Percentiles rank a stretch among this genome's conserved stretches.
Conservation (phyloP, 2,888 invertebrate species). For the Erynnis tages region DNA sequence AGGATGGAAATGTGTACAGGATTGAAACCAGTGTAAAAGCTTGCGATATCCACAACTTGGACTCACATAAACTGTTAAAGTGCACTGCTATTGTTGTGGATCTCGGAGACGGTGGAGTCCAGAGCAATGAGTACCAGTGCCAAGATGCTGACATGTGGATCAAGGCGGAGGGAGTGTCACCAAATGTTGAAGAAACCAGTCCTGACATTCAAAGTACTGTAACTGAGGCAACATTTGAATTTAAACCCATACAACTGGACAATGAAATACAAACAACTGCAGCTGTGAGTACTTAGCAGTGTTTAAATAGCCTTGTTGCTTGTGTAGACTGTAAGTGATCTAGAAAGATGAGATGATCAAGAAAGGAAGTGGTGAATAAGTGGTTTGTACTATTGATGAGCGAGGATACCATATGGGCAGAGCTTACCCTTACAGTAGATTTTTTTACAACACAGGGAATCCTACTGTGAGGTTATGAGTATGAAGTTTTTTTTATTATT, state of each 20-base stretch:
- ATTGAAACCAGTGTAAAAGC: slow-evolving; percentile 56
- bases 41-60: slow-evolving; percentile 43
- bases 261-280: slow-evolving; percentile 64
- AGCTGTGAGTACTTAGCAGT: slow-evolving; percentile 47
- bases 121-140: slow-evolving; percentile 48
- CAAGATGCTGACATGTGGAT: slow-evolving; percentile 40
- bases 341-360: too few relatives aligned
- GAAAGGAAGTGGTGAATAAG: too few relatives aligned
- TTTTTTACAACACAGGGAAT: too few relatives aligned
- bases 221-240: slow-evolving; percentile 37
- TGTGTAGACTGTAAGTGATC: too few relatives aligned
- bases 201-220: slow-evolving; percentile 32
- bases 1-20: slow-evolving; percentile 52
- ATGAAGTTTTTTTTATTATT: not conserved
- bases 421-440: too few relatives aligned
- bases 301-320: too few relatives aligned
- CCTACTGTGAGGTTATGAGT: too few relatives aligned
- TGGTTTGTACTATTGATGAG: too few relatives aligned
- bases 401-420: too few relatives aligned
- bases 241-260: slow-evolving; percentile 54
- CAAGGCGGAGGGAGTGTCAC: slow-evolving; percentile 25
- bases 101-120: slow-evolving; percentile 40
- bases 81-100: slow-evolving; percentile 57
- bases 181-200: slow-evolving; percentile 22
- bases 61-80: slow-evolving; percentile 46